These are phyloP conservation scores for Diachasmimorpha longicaudata DNA, from an alignment of 1,140 invertebrate genomes.

Conservation along the genomic window DNA sequence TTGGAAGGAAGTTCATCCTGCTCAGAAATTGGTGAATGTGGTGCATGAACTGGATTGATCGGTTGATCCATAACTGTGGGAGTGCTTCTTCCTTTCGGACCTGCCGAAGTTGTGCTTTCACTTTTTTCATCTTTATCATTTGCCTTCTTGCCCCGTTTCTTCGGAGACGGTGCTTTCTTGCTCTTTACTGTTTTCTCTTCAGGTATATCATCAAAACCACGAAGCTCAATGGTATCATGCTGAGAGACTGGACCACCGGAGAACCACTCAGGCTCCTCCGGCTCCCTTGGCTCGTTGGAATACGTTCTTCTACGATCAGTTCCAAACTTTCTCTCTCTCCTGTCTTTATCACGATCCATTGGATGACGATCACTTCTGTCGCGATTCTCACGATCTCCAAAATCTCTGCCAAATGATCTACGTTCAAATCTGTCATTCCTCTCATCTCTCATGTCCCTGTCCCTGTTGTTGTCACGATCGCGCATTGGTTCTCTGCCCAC, in stretches of 20 bases:
- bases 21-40: slow-evolving; percentile 56
- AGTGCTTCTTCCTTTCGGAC: slow-evolving; percentile 54
- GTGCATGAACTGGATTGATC: slow-evolving; percentile 40
- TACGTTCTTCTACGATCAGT: slow-evolving; percentile 62
- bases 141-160: slow-evolving; percentile 51
- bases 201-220: slow-evolving; percentile 83
- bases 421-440: slow-evolving; percentile 60
- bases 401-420: slow-evolving; percentile 66
- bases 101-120: slow-evolving; percentile 40
- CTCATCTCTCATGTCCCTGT: slow-evolving; percentile 20
- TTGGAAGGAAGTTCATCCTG: slow-evolving; percentile 39
- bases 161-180: slow-evolving; percentile 59
- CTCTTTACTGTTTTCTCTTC: slow-evolving; percentile 59
- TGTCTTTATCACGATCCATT: slow-evolving; percentile 52
- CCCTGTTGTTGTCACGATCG: slow-evolving; percentile 46
- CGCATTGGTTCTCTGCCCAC: slow-evolving; percentile 37
- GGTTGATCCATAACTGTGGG: slow-evolving; percentile 52
- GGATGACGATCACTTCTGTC: slow-evolving; percentile 41
- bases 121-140: slow-evolving; percentile 48
- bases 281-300: slow-evolving; percentile 57
- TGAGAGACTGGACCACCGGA: slow-evolving; percentile 88
- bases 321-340: slow-evolving; percentile 56
- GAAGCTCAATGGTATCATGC: slow-evolving; percentile 90
- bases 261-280: slow-evolving; percentile 77
- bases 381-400: slow-evolving; percentile 46